phyloP scores from a whole-genome alignment of 2,888 invertebrate genomes.

The Eilema depressum region DNA sequence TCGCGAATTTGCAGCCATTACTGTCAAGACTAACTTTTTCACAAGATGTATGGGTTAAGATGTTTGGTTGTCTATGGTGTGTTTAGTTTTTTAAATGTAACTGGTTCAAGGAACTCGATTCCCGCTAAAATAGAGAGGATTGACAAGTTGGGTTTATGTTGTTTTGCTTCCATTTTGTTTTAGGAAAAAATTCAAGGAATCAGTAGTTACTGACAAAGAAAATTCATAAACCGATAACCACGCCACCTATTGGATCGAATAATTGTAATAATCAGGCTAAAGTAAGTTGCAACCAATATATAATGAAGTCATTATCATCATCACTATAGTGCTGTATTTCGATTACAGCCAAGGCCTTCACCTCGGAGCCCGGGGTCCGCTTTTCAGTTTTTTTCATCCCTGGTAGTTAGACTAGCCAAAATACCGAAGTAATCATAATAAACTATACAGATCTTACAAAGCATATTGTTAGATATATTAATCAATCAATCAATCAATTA shows the following conservation, averaged over 20 bases:
- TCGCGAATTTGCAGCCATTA: conserved; percentile 34
- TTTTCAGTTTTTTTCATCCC: no score
- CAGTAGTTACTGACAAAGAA: background rate
- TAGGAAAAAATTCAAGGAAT: background rate
- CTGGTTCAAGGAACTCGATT: conserved; percentile 9
- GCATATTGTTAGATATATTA: no score
- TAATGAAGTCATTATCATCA: no score
- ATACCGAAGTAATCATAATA: no score
- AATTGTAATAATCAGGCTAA: background rate
- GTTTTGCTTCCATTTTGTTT: background rate
- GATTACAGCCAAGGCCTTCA: no score
- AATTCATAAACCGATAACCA: background rate
- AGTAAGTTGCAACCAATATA: no score
- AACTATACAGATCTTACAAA: background rate
- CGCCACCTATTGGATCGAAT: background rate
- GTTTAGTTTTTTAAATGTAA: conserved; percentile 4
- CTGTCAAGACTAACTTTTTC: conserved; percentile 26
- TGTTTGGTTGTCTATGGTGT: conserved; percentile 10
- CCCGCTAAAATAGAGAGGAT: background rate
- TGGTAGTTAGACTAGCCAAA: no score
- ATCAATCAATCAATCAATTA: no score
- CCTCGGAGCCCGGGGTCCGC: no score
- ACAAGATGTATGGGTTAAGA: conserved; percentile 21
- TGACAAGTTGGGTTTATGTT: background rate
- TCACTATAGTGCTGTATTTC: no score